A percentile compares a stretch with the other conserved stretches of the same genome.
These are phyloP conservation scores for Platygyra sinensis DNA, from an alignment of 64 coral and sea anemone genomes.

Conservation along the genomic window DNA sequence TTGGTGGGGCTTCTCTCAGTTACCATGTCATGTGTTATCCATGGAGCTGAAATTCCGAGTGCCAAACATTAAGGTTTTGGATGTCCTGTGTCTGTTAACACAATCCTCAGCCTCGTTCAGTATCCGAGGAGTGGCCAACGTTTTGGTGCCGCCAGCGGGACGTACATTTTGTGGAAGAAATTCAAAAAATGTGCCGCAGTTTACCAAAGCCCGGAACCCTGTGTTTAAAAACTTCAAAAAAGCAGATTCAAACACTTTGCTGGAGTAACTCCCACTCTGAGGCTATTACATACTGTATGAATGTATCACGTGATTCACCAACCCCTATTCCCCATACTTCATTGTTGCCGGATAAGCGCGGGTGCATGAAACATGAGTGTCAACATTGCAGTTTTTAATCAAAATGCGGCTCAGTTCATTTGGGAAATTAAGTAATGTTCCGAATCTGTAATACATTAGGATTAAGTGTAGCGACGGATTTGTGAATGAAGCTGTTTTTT, in stretches of 20 bases:
- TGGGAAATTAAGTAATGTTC: too few species aligned
- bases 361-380: too few species aligned
- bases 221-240: neutral
- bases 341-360: slow-evolving; percentile 19
- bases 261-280: neutral
- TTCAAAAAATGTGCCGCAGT: neutral
- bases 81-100: neutral
- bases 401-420: too few species aligned
- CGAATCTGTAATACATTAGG: too few species aligned
- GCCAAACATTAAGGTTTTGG: slow-evolving; percentile 29
- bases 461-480: too few species aligned
- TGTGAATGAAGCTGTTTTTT: too few species aligned
- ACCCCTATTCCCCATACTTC: neutral
- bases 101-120: neutral
- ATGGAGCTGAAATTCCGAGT: slow-evolving; percentile 21
- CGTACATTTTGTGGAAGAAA: neutral
- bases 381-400: too few species aligned
- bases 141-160: neutral
- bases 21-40: neutral
- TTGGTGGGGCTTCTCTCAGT: neutral
- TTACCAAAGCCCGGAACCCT: neutral
- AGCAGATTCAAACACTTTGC: neutral
- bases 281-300: neutral
- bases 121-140: neutral
- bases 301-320: neutral